Percentiles rank a stretch among this genome's conserved stretches.
Evolutionary conservation across 2,797 vertebrate species (phyloP).

Genomic region (Furcifer pardalis): DNA sequence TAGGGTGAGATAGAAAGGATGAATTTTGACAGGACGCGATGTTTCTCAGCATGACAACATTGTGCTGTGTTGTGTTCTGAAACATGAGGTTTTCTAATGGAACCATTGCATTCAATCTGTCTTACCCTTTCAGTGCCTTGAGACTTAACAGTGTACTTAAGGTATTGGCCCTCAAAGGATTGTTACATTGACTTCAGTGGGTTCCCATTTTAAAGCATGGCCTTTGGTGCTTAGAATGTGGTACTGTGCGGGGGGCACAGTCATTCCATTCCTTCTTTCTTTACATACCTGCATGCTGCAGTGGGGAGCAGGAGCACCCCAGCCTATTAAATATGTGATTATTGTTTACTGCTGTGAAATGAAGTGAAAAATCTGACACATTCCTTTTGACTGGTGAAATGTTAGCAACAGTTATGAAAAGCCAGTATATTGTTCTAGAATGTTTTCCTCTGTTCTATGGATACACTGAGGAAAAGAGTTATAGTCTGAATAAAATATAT

Average conservation of each 20-base stretch:
- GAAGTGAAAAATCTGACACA: conserved; percentile 71
- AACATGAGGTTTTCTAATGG: conserved; percentile 74
- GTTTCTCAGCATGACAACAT: conserved; percentile 72
- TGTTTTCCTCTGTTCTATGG: conserved; percentile 60
- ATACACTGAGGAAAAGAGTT: conserved; percentile 57
- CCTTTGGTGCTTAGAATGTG: conserved; percentile 71
- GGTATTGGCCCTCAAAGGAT: conserved; percentile 69
- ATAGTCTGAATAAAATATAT: conserved; percentile 50
- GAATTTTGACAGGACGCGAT: conserved; percentile 69
- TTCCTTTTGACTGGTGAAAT: conserved; percentile 70
- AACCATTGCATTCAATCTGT: conserved; percentile 80
- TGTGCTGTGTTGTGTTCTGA: conserved; percentile 79
- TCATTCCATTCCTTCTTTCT: conserved; percentile 68
- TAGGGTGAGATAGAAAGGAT: conserved; percentile 68
- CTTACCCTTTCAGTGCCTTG: conserved; percentile 85
- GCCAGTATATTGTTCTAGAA: conserved; percentile 64
- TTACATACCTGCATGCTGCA: conserved; percentile 63
- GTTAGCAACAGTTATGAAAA: conserved; percentile 63
- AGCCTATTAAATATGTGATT: conserved; percentile 67
- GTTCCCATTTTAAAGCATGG: conserved; percentile 68
- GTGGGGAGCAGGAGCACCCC: conserved; percentile 62
- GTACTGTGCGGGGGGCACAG: conserved; percentile 65
- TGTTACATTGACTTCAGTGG: conserved; percentile 71
- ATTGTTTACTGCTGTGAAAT: conserved; percentile 72
- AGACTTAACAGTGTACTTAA: conserved; percentile 73